These are phyloP conservation scores for Pentalonia nigronervosa DNA, from an alignment of 1,140 invertebrate genomes.

Conservation along the genomic window DNA sequence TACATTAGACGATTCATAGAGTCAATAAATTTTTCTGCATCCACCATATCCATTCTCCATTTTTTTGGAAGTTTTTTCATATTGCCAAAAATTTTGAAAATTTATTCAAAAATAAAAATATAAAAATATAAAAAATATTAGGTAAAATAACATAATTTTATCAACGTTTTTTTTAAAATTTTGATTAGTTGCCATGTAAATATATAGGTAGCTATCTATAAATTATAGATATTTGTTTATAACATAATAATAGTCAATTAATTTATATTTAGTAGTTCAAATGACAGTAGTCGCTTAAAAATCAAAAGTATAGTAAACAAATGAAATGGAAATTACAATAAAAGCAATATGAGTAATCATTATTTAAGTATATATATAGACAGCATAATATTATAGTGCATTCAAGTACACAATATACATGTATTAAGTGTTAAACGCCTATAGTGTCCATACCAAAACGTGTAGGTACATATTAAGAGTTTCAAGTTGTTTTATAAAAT, in stretches of 20 bases:
- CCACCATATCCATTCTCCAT: background rate
- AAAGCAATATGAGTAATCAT: background rate
- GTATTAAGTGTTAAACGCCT: background rate
- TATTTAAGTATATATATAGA: background rate
- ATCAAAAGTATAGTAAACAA: background rate
- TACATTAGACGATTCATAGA: background rate
- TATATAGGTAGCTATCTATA: background rate
- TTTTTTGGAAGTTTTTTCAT: background rate
- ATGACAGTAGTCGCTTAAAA: background rate
- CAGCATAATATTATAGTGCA: background rate
- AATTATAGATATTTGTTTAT: background rate
- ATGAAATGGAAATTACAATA: background rate
- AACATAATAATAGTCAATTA: background rate
- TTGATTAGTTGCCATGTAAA: background rate
- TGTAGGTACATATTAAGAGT: background rate
- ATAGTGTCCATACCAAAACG: background rate
- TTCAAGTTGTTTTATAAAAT: background rate
- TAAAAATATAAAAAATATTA: background rate
- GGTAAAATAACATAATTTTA: background rate
- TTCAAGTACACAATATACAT: background rate
- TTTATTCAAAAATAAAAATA: background rate
- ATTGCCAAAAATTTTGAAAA: conserved; percentile 17
- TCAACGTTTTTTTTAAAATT: background rate
- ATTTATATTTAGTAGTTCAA: background rate
- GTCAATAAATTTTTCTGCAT: too few species aligned